Evolutionary conservation across 2,888 invertebrate species (phyloP).

Genomic region (Tipula vernalis): DNA sequence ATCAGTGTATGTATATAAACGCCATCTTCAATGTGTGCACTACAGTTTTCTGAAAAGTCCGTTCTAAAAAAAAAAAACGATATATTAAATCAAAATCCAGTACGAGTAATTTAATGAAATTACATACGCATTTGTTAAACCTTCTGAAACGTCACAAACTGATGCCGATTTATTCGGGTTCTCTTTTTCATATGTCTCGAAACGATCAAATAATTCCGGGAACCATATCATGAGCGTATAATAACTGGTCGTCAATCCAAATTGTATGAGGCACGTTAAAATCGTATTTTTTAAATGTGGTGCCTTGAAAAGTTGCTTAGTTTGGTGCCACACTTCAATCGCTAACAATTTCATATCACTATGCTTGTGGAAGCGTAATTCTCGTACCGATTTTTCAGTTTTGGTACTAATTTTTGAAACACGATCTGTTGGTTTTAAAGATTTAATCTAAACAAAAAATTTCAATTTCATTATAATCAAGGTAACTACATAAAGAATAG

Average conservation of each 20-base stretch:
- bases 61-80: background rate
- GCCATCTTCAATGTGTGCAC: constrained; percentile 47
- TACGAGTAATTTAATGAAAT: background rate
- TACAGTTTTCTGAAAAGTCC: constrained; percentile 45
- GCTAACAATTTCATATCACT: constrained; percentile 58
- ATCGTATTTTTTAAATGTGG: constrained; percentile 64
- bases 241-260: constrained; percentile 72
- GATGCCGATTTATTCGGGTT: constrained; percentile 57
- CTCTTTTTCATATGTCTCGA: constrained; percentile 56
- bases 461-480: background rate
- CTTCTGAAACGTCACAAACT: constrained; percentile 58
- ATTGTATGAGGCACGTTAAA: constrained; percentile 68
- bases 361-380: constrained; percentile 54
- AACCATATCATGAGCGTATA: constrained; percentile 90
- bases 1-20: constrained; percentile 68
- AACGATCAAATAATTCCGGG: constrained; percentile 75
- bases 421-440: background rate
- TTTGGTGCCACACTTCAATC: constrained; percentile 59
- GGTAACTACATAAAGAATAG: no score
- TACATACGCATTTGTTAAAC: constrained; percentile 36
- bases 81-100: background rate
- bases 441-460: background rate
- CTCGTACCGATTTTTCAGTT: constrained; percentile 41
- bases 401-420: background rate
- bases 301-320: constrained; percentile 57